Evolutionary conservation across 2,797 vertebrate species (phyloP).

Genomic region (Melanotaenia pygmaea): DNA sequence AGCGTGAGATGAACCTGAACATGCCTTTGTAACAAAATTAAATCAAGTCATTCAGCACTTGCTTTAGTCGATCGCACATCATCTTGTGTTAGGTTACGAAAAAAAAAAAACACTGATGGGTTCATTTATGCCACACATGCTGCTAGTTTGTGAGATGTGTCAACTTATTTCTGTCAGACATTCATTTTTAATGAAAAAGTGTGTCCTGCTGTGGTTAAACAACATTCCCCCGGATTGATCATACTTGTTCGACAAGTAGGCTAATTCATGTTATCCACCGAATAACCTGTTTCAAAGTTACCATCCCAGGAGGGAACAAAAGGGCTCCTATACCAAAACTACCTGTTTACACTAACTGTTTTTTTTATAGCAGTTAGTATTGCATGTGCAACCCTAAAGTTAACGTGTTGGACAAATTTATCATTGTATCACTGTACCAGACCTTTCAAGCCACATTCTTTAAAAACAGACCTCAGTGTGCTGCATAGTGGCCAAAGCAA

Average conservation of each 20-base stretch:
- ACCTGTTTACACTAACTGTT: not conserved
- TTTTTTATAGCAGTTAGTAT: not conserved
- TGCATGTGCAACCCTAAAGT: conserved; percentile 7
- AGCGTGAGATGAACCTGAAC: conserved; percentile 16
- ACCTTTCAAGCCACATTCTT: conserved; percentile 17
- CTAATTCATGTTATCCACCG: not conserved
- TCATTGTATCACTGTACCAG: conserved; percentile 1
- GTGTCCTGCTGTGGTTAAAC: conserved; percentile 3
- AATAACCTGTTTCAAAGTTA: not conserved
- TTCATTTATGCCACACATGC: conserved; percentile 9
- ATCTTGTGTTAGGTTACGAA: conserved; percentile 3
- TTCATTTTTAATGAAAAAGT: not conserved
- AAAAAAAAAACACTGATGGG: not conserved
- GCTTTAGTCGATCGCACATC: not conserved
- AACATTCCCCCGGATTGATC: conserved; percentile 2
- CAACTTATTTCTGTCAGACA: not conserved
- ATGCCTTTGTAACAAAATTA: not conserved
- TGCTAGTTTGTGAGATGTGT: conserved; percentile 3
- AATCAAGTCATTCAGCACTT: not conserved
- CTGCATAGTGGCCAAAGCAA: conserved; percentile 44
- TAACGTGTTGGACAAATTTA: conserved; percentile 2
- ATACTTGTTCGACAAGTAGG: conserved; percentile 22
- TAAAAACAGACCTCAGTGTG: conserved; percentile 14
- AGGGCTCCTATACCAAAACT: not conserved
- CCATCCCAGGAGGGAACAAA: not conserved